phyloP scores from a whole-genome alignment of 2,888 invertebrate genomes.

The Ophion slaviceki region DNA sequence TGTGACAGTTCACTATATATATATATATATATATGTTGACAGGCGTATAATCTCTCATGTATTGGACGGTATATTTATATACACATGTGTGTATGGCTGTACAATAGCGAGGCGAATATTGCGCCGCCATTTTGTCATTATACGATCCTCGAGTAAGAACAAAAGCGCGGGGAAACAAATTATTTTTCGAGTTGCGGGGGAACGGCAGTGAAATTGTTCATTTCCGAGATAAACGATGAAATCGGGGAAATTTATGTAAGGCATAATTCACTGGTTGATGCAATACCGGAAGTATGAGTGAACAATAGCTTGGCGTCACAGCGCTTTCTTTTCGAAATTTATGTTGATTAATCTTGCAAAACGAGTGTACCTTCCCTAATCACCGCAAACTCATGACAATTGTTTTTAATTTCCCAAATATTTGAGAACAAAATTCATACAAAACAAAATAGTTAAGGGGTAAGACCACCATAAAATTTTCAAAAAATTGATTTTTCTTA shows the following conservation, averaged over 20 bases:
- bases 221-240: constrained; percentile 10
- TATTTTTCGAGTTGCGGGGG: background rate
- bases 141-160: constrained; percentile 30
- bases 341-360: background rate
- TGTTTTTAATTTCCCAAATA: no score
- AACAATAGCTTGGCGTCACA: background rate
- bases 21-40: no score
- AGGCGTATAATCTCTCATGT: no score
- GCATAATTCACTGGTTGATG: constrained; percentile 6
- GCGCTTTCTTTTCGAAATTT: background rate
- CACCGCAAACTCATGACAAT: no score
- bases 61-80: no score
- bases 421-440: no score
- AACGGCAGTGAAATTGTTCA: constrained; percentile 4
- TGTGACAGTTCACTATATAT: no score
- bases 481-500: no score
- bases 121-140: constrained; percentile 29
- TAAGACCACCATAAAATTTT: no score
- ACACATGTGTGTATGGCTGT: background rate
- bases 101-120: constrained; percentile 19
- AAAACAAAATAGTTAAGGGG: no score
- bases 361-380: background rate
- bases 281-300: background rate
- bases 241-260: background rate
- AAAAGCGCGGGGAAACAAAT: constrained; percentile 42